These are phyloP conservation scores for Linhomoeus sp. DNA, from an alignment of 2,888 invertebrate genomes.

Conservation along the genomic window DNA sequence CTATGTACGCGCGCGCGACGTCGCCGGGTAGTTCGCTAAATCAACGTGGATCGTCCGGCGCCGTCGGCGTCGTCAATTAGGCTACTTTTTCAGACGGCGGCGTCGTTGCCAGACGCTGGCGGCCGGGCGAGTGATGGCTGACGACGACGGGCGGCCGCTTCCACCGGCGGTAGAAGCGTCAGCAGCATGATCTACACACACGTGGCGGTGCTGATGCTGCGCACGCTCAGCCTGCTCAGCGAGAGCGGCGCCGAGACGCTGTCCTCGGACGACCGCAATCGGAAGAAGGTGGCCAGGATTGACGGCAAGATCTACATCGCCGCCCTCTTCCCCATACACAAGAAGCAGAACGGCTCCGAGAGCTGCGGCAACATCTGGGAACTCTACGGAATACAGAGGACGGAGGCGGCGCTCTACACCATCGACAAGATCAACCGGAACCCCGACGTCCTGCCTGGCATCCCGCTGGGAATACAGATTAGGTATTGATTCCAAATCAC, in stretches of 20 bases:
- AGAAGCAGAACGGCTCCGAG: constrained; percentile 58
- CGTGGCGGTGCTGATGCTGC: constrained; percentile 21
- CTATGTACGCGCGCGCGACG: too few species aligned
- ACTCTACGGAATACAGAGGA: constrained; percentile 53
- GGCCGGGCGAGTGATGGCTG: too few species aligned
- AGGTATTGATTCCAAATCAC: too few species aligned
- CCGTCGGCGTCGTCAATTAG: too few species aligned
- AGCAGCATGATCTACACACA: constrained; percentile 6
- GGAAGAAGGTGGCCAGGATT: constrained; percentile 23
- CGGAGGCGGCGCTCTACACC: constrained; percentile 28
- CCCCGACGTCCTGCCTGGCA: constrained; percentile 37
- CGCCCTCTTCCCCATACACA: constrained; percentile 22
- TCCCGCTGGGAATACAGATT: constrained; percentile 47
- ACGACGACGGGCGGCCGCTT: too few species aligned
- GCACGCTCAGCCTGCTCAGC: constrained; percentile 22
- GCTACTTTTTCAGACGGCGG: too few species aligned
- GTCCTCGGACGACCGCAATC: constrained; percentile 10
- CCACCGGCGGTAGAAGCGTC: too few species aligned
- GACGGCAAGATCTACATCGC: constrained; percentile 26
- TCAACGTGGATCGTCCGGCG: too few species aligned
- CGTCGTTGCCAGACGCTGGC: too few species aligned
- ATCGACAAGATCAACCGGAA: constrained; percentile 45
- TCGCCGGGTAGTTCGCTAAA: too few species aligned
- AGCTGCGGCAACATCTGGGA: constrained; percentile 47
- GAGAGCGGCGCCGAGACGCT: constrained; percentile 24